Evolutionary conservation across 2,888 invertebrate genomes (phyloP), one percentile per base, ranked within the genome.

Genomic region (Exephanes ischioxanthus): DNA sequence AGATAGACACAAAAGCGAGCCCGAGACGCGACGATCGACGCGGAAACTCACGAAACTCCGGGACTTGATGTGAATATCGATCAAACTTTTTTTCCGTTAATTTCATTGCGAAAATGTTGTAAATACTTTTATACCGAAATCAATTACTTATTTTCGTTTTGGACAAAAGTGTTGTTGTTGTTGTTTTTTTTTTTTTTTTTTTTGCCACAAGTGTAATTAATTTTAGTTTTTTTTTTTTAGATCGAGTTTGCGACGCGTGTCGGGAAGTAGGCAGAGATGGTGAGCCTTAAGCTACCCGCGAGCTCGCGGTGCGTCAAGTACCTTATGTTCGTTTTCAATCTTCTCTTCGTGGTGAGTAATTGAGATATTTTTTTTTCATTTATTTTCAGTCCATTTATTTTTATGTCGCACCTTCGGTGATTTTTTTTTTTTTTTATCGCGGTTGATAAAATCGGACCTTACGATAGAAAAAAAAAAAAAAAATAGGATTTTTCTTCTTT

Each of bases 271-370:
- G 84, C 22, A 61, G 87, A 77, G 51, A 91, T 91, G 90, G 85
- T 87, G 55, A 80, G 77, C 48, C 86, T 92, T 83, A 91, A 90
- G 75, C 86, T 93, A 19, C 88, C 94, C 89, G 91, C 95, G 93
- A 94, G 95, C 93, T 94, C 95, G 87, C 95, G 95, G 95, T 94
- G 95, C 94, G 94, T 97, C 91, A 96, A 96, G 92, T 97, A 97
- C 94, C 95, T 96, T 66, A 95, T 97, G 89, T 97, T 96, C 91
- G 95, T 95, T 72, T 96, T 97, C 90, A 97, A 97, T 94, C 94
- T 96, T 86, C 91, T 97, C 71, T 97, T 97, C 94, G 95, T 97
- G 96, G 97, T 97, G 94, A 96, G 96, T 95, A 75, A 80, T 80
- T 14, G 33, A 19, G n/a, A 9, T 51, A 6, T 33, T 14, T 5